A percentile compares a stretch with the other conserved stretches of the same genome.
Evolutionary conservation across 2,797 vertebrate species (phyloP).

Genomic region (Nannoperca obscura): DNA sequence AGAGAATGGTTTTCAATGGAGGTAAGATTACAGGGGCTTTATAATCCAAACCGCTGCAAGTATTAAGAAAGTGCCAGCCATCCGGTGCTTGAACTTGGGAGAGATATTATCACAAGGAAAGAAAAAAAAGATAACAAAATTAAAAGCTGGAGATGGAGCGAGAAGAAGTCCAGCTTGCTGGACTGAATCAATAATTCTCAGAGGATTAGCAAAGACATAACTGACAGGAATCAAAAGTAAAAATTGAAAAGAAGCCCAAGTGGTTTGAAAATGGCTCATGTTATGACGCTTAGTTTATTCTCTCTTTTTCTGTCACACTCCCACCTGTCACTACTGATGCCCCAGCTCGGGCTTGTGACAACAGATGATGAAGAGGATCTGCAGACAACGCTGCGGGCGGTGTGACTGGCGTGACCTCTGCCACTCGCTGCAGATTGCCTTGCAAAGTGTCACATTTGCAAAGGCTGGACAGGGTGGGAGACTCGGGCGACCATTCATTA

Average conservation of each 20-base stretch:
- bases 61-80: slow-evolving; percentile 47
- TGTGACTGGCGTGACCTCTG: slow-evolving; percentile 59
- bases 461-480: slow-evolving; percentile 34
- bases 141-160: slow-evolving; percentile 7
- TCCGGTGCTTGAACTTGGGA: slow-evolving; percentile 28
- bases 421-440: slow-evolving; percentile 52
- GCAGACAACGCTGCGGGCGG: not conserved
- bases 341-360: slow-evolving; percentile 24
- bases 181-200: slow-evolving; percentile 36
- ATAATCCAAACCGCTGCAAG: slow-evolving; percentile 52
- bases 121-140: slow-evolving; percentile 6
- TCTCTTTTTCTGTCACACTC: not conserved
- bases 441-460: slow-evolving; percentile 55
- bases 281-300: not conserved
- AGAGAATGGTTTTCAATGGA: slow-evolving; percentile 58
- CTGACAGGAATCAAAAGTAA: slow-evolving; percentile 11
- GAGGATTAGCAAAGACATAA: slow-evolving; percentile 45
- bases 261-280: slow-evolving; percentile 22
- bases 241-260: not conserved
- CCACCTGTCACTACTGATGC: slow-evolving; percentile 33
- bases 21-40: slow-evolving; percentile 32
- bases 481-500: slow-evolving; percentile 60
- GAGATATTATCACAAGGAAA: slow-evolving; percentile 33
- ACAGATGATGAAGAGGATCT: slow-evolving; percentile 51
- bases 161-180: slow-evolving; percentile 9